phyloP scores from a whole-genome alignment of 2,113 vertebrate species.

The Hystrix cristata region DNA sequence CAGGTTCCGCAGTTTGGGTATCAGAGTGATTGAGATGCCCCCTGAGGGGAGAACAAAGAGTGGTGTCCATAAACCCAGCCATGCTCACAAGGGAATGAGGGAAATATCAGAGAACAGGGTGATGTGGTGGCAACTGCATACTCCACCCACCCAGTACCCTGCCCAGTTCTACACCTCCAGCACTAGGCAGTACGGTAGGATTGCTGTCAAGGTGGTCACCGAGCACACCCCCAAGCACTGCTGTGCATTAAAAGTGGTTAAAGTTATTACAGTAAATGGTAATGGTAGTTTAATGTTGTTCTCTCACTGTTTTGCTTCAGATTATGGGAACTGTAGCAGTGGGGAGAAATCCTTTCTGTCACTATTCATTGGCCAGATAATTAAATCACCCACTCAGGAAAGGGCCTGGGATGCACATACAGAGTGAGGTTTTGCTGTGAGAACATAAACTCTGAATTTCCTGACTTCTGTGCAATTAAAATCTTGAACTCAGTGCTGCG shows the following conservation, averaged over 20 bases:
- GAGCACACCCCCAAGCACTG: neutral
- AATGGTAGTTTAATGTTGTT: neutral
- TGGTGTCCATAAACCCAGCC: neutral
- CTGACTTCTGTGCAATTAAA: constrained; percentile 85
- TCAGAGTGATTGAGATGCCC: neutral
- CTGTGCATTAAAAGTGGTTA: neutral
- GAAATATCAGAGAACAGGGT: neutral
- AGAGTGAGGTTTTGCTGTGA: constrained; percentile 49
- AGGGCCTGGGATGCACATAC: constrained; percentile 39
- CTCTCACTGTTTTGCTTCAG: neutral
- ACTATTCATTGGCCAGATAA: constrained; percentile 54
- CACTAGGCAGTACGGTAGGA: fast-evolving
- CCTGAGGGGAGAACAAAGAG: neutral
- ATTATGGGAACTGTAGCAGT: neutral
- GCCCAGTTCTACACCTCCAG: neutral
- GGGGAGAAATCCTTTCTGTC: constrained; percentile 41
- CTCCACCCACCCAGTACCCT: neutral
- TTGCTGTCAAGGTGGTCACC: neutral
- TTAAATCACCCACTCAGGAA: constrained; percentile 52
- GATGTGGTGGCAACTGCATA: neutral
- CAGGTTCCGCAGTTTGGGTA: neutral
- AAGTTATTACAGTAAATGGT: neutral
- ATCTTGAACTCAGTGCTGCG: constrained; percentile 74
- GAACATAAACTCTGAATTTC: constrained; percentile 84
- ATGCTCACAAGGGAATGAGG: neutral